Evolutionary conservation across 2,797 vertebrate species (phyloP).

Genomic region (Pseudotriccus pelzelni): DNA sequence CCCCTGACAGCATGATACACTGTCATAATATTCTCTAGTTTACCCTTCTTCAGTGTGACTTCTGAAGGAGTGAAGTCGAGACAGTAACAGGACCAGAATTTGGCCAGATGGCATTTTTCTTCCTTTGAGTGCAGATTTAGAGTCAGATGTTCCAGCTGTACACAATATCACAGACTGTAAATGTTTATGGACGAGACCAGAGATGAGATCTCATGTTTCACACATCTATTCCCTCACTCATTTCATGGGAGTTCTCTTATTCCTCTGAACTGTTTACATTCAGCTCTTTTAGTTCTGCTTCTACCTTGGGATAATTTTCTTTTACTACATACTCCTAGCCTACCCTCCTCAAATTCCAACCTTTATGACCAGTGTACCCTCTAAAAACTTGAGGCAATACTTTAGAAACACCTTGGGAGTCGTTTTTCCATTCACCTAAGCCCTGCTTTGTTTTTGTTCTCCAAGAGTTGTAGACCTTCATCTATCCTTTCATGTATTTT

Average conservation of each 20-base stretch:
- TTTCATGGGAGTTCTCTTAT: background rate
- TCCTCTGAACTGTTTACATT: background rate
- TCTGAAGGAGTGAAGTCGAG: background rate
- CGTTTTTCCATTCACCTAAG: background rate
- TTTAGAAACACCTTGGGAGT: background rate
- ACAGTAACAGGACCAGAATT: background rate
- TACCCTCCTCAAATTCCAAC: background rate
- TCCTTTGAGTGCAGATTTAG: background rate
- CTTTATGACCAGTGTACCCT: background rate
- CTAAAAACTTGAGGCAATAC: background rate
- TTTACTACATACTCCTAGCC: background rate
- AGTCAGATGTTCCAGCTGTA: background rate
- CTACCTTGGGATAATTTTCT: background rate
- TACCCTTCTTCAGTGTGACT: background rate
- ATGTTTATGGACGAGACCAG: background rate
- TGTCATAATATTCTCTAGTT: background rate
- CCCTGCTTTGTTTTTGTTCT: background rate
- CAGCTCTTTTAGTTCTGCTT: background rate
- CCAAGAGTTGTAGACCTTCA: background rate
- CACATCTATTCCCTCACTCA: background rate
- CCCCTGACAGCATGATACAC: background rate
- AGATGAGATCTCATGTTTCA: background rate
- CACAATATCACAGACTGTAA: background rate
- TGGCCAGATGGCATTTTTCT: background rate
- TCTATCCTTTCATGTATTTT: background rate